Evolutionary conservation across 2,888 invertebrate species (phyloP).

Genomic region (Prosapia bicincta): DNA sequence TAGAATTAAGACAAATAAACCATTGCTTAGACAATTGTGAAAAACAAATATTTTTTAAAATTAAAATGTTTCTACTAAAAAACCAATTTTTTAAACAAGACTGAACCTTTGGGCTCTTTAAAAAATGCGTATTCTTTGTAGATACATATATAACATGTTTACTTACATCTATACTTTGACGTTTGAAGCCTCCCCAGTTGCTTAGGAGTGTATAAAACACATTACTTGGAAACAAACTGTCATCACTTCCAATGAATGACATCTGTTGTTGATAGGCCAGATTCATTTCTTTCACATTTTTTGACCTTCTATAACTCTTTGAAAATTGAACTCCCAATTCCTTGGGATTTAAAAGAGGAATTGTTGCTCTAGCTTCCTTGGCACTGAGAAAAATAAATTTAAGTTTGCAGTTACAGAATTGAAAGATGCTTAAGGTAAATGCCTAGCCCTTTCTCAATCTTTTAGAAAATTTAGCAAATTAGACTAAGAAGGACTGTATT

Average conservation of each 20-base stretch:
- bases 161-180: constrained; percentile 38
- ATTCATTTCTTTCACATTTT: constrained; percentile 41
- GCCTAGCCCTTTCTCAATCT: no score
- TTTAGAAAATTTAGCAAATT: no score
- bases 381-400: constrained; percentile 45
- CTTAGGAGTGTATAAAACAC: constrained; percentile 41
- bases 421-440: no score
- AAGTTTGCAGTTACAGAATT: neutral
- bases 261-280: constrained; percentile 46
- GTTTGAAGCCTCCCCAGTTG: constrained; percentile 45
- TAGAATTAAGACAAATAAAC: no score
- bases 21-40: no score
- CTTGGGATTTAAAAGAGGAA: constrained; percentile 48
- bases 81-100: no score
- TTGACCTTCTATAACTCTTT: constrained; percentile 25
- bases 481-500: no score
- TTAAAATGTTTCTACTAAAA: no score
- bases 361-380: constrained; percentile 51
- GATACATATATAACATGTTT: neutral
- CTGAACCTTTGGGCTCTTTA: no score
- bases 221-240: constrained; percentile 53
- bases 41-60: no score
- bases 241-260: constrained; percentile 55
- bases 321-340: constrained; percentile 37
- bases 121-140: no score